Evolutionary conservation across 2,888 invertebrate species (phyloP).

Genomic region (Reticulitermes lucifugus): DNA sequence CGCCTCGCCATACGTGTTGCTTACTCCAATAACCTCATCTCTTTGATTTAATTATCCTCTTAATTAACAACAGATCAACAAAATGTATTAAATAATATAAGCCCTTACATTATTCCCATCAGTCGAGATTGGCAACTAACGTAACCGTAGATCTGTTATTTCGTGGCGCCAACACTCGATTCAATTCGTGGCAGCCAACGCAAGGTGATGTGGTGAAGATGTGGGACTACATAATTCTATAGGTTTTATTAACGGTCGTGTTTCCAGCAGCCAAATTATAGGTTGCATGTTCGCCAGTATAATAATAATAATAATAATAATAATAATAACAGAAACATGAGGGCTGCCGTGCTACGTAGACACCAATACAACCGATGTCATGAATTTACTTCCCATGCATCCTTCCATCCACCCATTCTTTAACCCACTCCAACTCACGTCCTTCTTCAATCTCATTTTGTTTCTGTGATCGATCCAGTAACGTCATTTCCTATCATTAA

Average conservation of each 20-base stretch:
- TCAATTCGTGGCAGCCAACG: too few species aligned
- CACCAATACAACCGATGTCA: background rate
- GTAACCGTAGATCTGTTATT: too few species aligned
- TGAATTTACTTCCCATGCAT: background rate
- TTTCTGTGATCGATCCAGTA: slow-evolving; percentile 27
- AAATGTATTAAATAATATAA: too few species aligned
- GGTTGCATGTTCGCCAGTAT: background rate
- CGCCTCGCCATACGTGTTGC: too few species aligned
- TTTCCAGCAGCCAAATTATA: background rate
- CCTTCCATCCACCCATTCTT: background rate
- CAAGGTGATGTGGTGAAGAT: background rate
- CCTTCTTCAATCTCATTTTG: background rate
- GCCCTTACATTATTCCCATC: too few species aligned
- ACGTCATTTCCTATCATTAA: slow-evolving; percentile 39
- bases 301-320: background rate
- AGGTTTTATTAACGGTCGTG: background rate
- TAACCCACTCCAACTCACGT: background rate
- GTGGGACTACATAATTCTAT: background rate
- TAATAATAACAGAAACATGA: background rate
- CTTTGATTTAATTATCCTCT: too few species aligned
- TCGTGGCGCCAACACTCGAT: too few species aligned
- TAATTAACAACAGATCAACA: too few species aligned
- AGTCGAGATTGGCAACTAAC: too few species aligned
- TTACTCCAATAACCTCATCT: too few species aligned
- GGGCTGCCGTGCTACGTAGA: background rate